Base-by-base conservation (phyloP, 2,113 vertebrate genomes). In the Charina bottae region DNA sequence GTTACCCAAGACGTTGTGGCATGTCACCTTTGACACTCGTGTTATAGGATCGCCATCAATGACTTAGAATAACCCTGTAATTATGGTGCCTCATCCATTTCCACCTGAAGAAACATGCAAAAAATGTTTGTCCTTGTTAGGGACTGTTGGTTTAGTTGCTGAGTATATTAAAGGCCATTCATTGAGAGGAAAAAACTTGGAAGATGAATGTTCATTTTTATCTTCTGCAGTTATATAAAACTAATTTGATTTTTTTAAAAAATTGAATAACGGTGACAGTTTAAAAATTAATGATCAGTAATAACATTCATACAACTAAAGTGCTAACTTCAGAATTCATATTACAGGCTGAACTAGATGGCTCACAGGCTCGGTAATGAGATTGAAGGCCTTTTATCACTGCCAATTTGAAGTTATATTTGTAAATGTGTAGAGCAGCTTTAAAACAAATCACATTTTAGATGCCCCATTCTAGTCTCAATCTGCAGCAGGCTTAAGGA, bases 271-370 rank as follows among this genome's bases (percentile, higher is more conserved):
- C 64, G 89, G 59, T 89, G 92, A 92, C 91, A 93, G 94, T 84
- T 96, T 93, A 95, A 97, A 96, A 97, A 96, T 96, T 94, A 95
- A 97, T 95, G 94, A 84, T 83, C 83, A 92, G 91, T 92, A 95
- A 94, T 96, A 95, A 96, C 60, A 90, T 88, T 26, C 64, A 78
- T n/a, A 85, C 83, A 93, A 95, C 92, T 15, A 91, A 92, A 59
- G 95, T 91, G 89, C 93, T 85, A 93, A 85, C 62, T 91, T 90
- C 93, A 91, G 93, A 90, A 93, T 93, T 42, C 56, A 62, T 89
- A 93, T 92, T 95, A 94, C 33, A 89, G 72, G 55, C 93, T 94
- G 96, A 89, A 94, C 6, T 24, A 2, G 90, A 95, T 95, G 93
- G 94, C 60, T 96, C 92, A 95, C 83, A 85, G 94, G 26, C 90